Evolutionary conservation across 1,140 invertebrate species (phyloP).

Genomic region (Euura saliciscinereae): DNA sequence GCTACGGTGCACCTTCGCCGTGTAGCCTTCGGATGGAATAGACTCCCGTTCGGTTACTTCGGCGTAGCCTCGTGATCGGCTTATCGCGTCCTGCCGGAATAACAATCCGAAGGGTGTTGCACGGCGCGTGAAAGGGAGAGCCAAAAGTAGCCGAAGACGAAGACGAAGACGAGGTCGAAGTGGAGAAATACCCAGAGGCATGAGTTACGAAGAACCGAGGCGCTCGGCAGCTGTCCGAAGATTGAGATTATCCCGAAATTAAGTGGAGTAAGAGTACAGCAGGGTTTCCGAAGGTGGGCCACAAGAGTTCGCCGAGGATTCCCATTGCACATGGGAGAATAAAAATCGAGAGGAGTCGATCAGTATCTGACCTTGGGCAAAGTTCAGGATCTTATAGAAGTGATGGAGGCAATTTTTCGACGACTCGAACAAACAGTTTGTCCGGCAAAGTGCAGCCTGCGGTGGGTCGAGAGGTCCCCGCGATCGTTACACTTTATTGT

Average conservation of each 20-base stretch:
- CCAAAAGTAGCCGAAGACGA: slow-evolving; percentile 16
- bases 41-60: not conserved
- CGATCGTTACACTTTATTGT: not conserved
- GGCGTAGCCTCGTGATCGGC: too few relatives aligned
- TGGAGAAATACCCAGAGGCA: slow-evolving; percentile 21
- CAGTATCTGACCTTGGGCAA: too few relatives aligned
- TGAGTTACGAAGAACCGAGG: slow-evolving; percentile 21
- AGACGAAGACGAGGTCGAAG: slow-evolving; percentile 4
- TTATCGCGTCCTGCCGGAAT: too few relatives aligned
- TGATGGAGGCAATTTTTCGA: too few relatives aligned
- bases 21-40: too few relatives aligned
- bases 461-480: not conserved
- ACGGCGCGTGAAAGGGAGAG: not conserved
- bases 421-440: not conserved
- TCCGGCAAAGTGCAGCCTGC: not conserved
- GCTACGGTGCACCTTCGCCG: not conserved
- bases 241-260: slow-evolving; percentile 61
- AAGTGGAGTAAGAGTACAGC: slow-evolving; percentile 5
- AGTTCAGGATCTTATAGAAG: too few relatives aligned
- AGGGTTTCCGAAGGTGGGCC: too few relatives aligned
- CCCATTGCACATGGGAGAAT: too few relatives aligned
- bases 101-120: too few relatives aligned
- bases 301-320: too few relatives aligned
- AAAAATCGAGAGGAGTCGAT: too few relatives aligned
- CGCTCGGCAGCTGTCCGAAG: slow-evolving; percentile 61